Evolutionary conservation across 2,888 invertebrate species (phyloP), one percentile per base, ranked within the genome.

Genomic region (Drosophila mercatorum): DNA sequence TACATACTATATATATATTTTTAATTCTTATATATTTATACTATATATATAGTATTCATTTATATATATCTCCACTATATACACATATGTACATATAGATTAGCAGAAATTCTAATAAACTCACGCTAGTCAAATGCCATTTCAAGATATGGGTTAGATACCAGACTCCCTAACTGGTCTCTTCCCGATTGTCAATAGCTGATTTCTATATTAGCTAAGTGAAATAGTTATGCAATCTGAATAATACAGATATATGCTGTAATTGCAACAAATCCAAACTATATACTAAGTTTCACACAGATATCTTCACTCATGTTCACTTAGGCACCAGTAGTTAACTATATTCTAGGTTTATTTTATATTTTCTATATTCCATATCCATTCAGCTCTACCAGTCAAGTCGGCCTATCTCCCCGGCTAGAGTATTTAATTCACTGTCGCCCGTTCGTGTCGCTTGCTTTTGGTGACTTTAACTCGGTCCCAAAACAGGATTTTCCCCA

Each of bases 401-500:
- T 12, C 1, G 0, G 22, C 36, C 34, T n/a, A 38, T 12, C 28
- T 17, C 8, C 8, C 11, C 8, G 1, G 34, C 6, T 67, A 66
- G 72, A 47, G 73, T 59, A 59, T 62, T 47, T 40, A 46, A 49
- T 64, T 78, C 31, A 57, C 11, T 34, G 12, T 10, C 46, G 12
- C n/a, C 31, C 12, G 8, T 38, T 52, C 40, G 34, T 7, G 31
- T 17, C 22, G 44, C 26, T 38, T 7, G 17, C 22, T 55, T 53
- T 26, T 36, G 55, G 40, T 40, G 38, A 53, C 14, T 22, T 36
- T 31, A 31, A 14, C 26, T 36, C 40, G 10, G 47, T 22, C 31
- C 40, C 17, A 34, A 57, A 57, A 57, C 43, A 43, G 43, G 34
- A 57, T 34, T 59, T 52, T 51, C 75, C 72, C 72, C 60, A 83